Evolutionary conservation across 2,888 invertebrate species (phyloP).

Genomic region (Choristoneura rosaceana): DNA sequence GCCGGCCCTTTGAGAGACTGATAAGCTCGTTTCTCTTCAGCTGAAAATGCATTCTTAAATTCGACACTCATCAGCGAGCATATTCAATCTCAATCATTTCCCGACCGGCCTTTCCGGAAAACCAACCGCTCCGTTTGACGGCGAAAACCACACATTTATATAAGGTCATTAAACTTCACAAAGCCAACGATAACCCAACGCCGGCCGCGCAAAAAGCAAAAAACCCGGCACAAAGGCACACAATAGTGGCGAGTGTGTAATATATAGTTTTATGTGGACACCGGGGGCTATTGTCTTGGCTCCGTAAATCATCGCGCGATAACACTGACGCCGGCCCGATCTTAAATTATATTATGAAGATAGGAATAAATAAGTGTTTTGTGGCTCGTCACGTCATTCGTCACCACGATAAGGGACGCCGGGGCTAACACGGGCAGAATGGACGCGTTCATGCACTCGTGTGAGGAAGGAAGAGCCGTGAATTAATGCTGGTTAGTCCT

Average conservation of each 20-base stretch:
- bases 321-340: conserved; percentile 20
- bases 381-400: conserved; percentile 22
- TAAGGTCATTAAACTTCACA: conserved; percentile 5
- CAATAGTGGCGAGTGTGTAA: conserved; percentile 21
- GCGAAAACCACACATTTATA: conserved; percentile 9
- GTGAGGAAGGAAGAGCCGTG: not conserved
- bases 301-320: conserved; percentile 32
- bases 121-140: not conserved
- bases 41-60: too few relatives aligned
- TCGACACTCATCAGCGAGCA: too few relatives aligned
- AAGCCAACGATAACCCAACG: conserved; percentile 8
- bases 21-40: too few relatives aligned
- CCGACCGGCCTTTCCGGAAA: not conserved
- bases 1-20: too few relatives aligned
- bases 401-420: conserved; percentile 15
- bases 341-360: conserved; percentile 31
- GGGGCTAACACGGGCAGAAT: not conserved
- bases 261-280: conserved; percentile 26
- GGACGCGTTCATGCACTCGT: not conserved
- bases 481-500: not conserved
- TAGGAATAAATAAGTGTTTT: conserved; percentile 33
- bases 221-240: conserved; percentile 20
- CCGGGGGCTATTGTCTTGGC: conserved; percentile 27
- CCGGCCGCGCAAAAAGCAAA: conserved; percentile 15
- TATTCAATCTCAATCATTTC: not conserved